phyloP scores from a whole-genome alignment of 2,113 vertebrate species.

The Mormyrus lacerda region DNA sequence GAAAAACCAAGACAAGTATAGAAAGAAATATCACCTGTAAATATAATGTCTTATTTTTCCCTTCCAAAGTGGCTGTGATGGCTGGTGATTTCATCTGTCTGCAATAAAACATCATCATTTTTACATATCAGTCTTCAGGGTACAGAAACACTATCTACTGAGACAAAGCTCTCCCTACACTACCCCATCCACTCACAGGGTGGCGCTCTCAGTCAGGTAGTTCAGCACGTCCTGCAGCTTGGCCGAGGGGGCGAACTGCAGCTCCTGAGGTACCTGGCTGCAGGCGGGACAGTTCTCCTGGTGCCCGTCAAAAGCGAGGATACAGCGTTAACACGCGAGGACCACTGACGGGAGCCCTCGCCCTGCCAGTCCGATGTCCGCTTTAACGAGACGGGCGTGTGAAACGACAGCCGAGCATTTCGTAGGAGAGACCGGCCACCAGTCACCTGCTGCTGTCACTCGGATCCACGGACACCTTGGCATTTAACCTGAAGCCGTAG shows the following conservation, averaged over 20 bases:
- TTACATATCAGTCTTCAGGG: neutral
- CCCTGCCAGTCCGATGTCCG: neutral
- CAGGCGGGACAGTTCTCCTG: conserved; percentile 86
- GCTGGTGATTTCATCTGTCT: conserved; percentile 96
- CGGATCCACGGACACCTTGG: neutral
- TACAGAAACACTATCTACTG: neutral
- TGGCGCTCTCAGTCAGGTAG: conserved; percentile 80
- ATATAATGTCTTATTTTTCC: conserved; percentile 94
- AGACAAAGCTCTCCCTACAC: neutral
- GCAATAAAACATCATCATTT: conserved; percentile 27
- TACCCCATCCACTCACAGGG: conserved; percentile 68
- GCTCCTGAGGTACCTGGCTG: conserved; percentile 86
- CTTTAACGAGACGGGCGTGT: neutral
- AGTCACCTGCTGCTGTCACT: neutral
- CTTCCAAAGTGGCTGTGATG: conserved; percentile 88
- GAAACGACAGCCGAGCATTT: neutral
- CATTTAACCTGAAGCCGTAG: neutral
- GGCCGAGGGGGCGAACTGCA: conserved; percentile 78
- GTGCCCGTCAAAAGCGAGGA: neutral
- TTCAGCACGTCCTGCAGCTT: conserved; percentile 87
- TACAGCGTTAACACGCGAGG: neutral
- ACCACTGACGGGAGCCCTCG: neutral
- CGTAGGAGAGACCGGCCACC: neutral
- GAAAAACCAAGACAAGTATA: neutral
- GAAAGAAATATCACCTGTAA: conserved; percentile 69